These are phyloP conservation scores for Pocillopora grandis DNA, from an alignment of 92 coral and sea anemone genomes.

Conservation along the genomic window DNA sequence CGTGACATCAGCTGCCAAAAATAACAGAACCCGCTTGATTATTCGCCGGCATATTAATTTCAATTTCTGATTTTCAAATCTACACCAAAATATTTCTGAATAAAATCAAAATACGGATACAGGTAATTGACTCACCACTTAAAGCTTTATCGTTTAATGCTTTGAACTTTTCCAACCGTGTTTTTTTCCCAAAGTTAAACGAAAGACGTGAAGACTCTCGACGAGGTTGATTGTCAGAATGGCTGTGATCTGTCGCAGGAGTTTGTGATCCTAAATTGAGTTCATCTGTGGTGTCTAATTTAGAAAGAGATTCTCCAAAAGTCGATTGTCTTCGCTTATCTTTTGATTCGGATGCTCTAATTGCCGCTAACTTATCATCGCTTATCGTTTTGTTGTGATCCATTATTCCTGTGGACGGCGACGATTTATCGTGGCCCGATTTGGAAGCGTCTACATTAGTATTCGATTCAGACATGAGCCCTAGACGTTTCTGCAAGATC, in stretches of 20 bases:
- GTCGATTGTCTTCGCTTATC: slow-evolving; percentile 30
- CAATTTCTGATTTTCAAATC: not conserved
- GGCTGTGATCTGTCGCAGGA: slow-evolving; percentile 22
- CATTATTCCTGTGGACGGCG: not conserved
- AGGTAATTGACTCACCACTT: slow-evolving; percentile 18
- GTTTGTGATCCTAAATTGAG: slow-evolving; percentile 27
- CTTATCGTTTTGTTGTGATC: slow-evolving; percentile 28
- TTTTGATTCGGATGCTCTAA: slow-evolving; percentile 18
- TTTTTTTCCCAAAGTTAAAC: slow-evolving; percentile 43
- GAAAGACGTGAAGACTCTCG: slow-evolving; percentile 22
- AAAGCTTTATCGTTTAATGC: slow-evolving; percentile 63
- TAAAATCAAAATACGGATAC: not conserved
- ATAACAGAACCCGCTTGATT: not conserved
- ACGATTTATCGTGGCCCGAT: slow-evolving; percentile 2
- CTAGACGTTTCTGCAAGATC: slow-evolving; percentile 66
- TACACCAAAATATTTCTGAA: not conserved
- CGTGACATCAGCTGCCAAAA: too few relatives aligned
- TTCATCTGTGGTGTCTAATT: slow-evolving; percentile 3
- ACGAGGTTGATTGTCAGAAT: slow-evolving; percentile 35
- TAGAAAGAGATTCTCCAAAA: slow-evolving; percentile 4
- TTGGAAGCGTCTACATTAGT: slow-evolving; percentile 34
- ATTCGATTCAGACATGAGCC: slow-evolving; percentile 57
- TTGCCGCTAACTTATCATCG: slow-evolving; percentile 23
- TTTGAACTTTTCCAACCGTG: slow-evolving; percentile 90
- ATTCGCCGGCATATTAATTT: not conserved